These are phyloP conservation scores for Lordiphosa stackelbergi DNA, from an alignment of 1,140 invertebrate species.

Conservation along the genomic window DNA sequence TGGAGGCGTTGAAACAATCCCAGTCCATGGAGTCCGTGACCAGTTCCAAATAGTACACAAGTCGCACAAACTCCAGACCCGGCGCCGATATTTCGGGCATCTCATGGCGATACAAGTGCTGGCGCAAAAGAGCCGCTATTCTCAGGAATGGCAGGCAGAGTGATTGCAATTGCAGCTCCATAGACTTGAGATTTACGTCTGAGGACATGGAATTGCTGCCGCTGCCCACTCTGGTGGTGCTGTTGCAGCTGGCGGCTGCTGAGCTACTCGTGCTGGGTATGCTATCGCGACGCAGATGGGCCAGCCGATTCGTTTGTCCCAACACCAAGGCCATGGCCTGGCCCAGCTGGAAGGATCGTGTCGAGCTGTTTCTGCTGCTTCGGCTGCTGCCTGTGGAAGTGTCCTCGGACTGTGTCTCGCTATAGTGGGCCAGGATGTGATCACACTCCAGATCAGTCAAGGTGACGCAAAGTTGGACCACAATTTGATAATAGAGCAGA, in stretches of 20 bases:
- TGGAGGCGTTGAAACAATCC: conserved; percentile 82
- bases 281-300: conserved; percentile 75
- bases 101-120: conserved; percentile 91
- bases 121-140: conserved; percentile 88
- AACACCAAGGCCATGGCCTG: conserved; percentile 71
- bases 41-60: conserved; percentile 87
- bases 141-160: conserved; percentile 90
- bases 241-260: conserved; percentile 15
- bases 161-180: conserved; percentile 83
- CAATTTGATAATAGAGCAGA: conserved; percentile 91
- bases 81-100: conserved; percentile 83
- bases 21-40: conserved; percentile 83
- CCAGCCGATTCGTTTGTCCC: conserved; percentile 57
- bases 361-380: conserved; percentile 12
- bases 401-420: conserved; percentile 6
- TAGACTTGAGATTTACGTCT: conserved; percentile 76
- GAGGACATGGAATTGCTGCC: not conserved
- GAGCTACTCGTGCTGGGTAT: conserved; percentile 50
- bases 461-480: conserved; percentile 82
- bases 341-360: conserved; percentile 54
- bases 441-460: conserved; percentile 79
- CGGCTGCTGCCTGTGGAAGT: not conserved
- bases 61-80: conserved; percentile 84
- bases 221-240: conserved; percentile 4
- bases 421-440: conserved; percentile 60